Evolutionary conservation across 2,113 vertebrate species (phyloP).

Genomic region (Salvator merianae): DNA sequence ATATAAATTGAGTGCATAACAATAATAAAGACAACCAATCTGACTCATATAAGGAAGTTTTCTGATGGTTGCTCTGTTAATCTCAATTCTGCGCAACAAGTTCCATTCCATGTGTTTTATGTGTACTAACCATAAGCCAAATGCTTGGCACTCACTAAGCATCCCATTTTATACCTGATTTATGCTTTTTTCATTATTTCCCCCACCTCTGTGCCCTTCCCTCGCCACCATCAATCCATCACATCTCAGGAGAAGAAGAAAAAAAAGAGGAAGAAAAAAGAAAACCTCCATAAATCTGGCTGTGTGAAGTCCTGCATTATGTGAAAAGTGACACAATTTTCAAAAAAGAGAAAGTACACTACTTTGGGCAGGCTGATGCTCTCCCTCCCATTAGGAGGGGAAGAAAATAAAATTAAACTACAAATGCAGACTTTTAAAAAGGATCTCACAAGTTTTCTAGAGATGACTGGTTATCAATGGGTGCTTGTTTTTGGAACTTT

Average conservation of each 20-base stretch:
- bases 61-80: conserved; percentile 10
- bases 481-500: too few relatives aligned
- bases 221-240: conserved; percentile 41
- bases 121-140: fast-evolving
- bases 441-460: conserved; percentile 30
- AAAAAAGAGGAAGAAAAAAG: too few relatives aligned
- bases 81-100: neutral
- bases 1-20: too few relatives aligned
- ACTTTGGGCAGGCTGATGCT: conserved; percentile 40
- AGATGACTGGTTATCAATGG: too few relatives aligned
- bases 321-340: neutral
- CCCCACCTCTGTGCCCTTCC: neutral
- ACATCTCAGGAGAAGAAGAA: conserved; percentile 7
- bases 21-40: too few relatives aligned
- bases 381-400: conserved; percentile 9
- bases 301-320: neutral
- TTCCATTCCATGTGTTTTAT: neutral
- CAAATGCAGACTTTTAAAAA: conserved; percentile 39
- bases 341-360: neutral
- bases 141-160: neutral
- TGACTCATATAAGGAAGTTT: too few relatives aligned
- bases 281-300: conserved; percentile 12
- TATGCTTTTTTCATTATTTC: conserved; percentile 48
- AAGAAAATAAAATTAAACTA: conserved; percentile 10
- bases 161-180: neutral